Evolutionary conservation across 2,888 invertebrate genomes (phyloP).

Genomic region (Oscheius sp.): DNA sequence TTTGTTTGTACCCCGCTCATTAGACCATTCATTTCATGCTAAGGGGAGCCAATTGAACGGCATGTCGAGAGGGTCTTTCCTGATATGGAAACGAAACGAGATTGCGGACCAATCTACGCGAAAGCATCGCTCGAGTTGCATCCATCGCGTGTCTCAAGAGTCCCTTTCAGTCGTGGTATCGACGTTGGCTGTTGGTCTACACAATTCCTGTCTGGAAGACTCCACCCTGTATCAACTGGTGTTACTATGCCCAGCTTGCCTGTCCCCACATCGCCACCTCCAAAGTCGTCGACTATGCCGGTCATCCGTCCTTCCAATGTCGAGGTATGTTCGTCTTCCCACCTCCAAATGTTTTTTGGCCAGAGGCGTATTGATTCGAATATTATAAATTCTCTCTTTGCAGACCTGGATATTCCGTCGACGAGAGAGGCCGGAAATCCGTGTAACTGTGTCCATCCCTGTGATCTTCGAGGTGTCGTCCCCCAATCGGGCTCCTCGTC

Average conservation of each 20-base stretch:
- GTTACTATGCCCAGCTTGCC: conserved; percentile 69
- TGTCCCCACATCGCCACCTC: conserved; percentile 68
- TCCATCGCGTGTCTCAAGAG: conserved; percentile 6
- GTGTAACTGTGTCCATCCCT: conserved; percentile 66
- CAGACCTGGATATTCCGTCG: conserved; percentile 63
- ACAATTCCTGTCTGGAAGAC: conserved; percentile 45
- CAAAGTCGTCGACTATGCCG: conserved; percentile 68
- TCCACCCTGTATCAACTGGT: conserved; percentile 68
- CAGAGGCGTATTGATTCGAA: conserved; percentile 2
- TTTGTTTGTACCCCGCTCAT: conserved; percentile 10
- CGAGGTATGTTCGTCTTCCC: conserved; percentile 65
- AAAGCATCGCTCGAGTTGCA: not conserved
- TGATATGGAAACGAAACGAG: conserved; percentile 28
- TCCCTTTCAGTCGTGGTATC: conserved; percentile 65
- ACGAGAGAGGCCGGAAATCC: conserved; percentile 40
- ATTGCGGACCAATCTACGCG: conserved; percentile 28
- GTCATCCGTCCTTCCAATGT: conserved; percentile 68
- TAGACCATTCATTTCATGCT: conserved; percentile 25
- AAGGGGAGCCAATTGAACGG: conserved; percentile 25
- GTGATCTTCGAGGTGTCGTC: conserved; percentile 58
- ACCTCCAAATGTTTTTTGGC: too few relatives aligned
- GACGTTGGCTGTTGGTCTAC: conserved; percentile 64
- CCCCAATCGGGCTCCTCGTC: conserved; percentile 29
- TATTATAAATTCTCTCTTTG: conserved; percentile 29
- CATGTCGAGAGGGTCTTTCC: conserved; percentile 26